Evolutionary conservation across 2,113 vertebrate species (phyloP), one percentile per base, ranked within the genome.

Genomic region (Gallinago undulata): DNA sequence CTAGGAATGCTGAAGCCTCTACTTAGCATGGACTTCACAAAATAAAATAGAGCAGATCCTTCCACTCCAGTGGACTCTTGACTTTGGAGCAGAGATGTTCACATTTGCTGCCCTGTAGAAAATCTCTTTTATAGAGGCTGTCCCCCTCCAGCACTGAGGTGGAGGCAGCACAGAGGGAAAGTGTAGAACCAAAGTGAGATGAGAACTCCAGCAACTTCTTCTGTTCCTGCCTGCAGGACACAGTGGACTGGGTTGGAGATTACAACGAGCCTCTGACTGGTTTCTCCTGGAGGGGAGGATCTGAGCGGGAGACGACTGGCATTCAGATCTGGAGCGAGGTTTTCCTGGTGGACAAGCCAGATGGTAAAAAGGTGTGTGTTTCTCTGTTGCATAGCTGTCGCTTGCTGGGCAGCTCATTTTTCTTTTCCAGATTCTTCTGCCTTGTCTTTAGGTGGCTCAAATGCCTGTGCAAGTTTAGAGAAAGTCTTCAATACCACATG

Each of bases 281-380:
- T 25, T 99, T 99, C 97, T 99, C 99, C 63, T 99, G 99, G 99
- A 98, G 99, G 95, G 99, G 99, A 8, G 99, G 99, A 4, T 99
- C 99, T 1, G 99, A 99, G 97, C 97, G 99, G 86, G 99, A 99
- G 97, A 99, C 99, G 5, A 99, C 99, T 0, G 99, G 99, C 83
- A 99, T 99, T 84, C 99, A 99, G 97, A 99, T 99, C 72, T 99
- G 99, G 99, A 99, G 99, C 1, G 99, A 99, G 87, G 94, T 99
- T 82, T 99, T 99, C 94, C 98, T 99, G 87, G 98, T 99, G 97
- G 98, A 99, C 98, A 99, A 99, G 81, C 99, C 99, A 0, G 99
- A 99, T 43, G 99, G 99, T 35, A 98, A 97, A 90, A 99, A 99
- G 99, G 99, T 99, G 91, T 55, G 86, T 53, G 47, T 30, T 51